Percentiles rank a stretch among this genome's conserved stretches.
Evolutionary conservation across 1,140 invertebrate genomes (phyloP).

Genomic region (Cherax destructor): DNA sequence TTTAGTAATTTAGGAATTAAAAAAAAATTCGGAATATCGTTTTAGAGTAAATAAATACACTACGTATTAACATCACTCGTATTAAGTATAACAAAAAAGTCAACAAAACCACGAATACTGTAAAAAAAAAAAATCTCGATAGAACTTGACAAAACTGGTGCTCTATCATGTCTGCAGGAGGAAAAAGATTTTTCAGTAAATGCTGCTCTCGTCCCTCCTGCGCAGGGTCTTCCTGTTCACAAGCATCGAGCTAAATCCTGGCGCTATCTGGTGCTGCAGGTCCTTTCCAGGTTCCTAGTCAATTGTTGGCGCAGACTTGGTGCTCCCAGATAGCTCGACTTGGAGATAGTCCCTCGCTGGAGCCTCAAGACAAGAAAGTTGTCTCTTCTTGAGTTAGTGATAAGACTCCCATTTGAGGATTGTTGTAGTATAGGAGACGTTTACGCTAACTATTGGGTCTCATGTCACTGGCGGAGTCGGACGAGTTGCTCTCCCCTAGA

Average conservation of each 20-base stretch:
- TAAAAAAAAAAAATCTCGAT: too few species aligned
- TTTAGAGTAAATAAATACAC: too few species aligned
- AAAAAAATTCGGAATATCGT: too few species aligned
- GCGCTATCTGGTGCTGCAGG: slow-evolving; percentile 8
- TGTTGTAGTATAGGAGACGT: too few species aligned
- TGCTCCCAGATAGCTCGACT: not conserved
- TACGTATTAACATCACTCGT: too few species aligned
- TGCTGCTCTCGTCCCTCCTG: not conserved
- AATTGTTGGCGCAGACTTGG: not conserved
- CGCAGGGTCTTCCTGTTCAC: not conserved
- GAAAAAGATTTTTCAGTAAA: slow-evolving; percentile 3
- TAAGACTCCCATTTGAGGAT: slow-evolving; percentile 2
- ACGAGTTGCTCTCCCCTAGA: too few species aligned
- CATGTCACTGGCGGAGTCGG: too few species aligned
- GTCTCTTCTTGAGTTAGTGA: slow-evolving; percentile 10
- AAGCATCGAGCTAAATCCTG: slow-evolving; percentile 8
- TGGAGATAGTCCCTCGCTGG: not conserved
- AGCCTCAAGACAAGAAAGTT: not conserved
- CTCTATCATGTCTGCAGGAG: not conserved
- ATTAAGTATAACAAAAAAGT: not conserved
- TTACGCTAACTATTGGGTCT: too few species aligned
- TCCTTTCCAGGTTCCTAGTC: not conserved
- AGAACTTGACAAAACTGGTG: not conserved
- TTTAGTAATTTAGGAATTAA: too few species aligned
- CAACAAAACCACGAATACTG: not conserved